A percentile compares a stretch with the other conserved stretches of the same genome.
These are phyloP conservation scores for Brachyrhaphis roseni DNA, from an alignment of 2,797 vertebrate genomes.

Conservation along the genomic window DNA sequence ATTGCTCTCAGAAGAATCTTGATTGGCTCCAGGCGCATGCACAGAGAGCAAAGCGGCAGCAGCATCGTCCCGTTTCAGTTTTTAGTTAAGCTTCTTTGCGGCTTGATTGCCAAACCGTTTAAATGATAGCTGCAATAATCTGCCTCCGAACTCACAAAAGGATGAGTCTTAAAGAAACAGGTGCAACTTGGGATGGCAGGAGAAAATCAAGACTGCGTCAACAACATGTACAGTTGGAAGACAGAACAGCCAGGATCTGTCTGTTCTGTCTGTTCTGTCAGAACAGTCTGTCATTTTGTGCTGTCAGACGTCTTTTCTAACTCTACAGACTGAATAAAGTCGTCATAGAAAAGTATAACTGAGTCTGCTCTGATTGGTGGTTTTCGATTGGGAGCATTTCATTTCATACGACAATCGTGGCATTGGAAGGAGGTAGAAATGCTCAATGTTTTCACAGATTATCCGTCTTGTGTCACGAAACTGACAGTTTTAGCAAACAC, in stretches of 20 bases:
- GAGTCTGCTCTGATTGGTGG: not conserved
- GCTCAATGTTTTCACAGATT: no score
- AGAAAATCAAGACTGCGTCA: slow-evolving; percentile 12
- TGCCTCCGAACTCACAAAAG: slow-evolving; percentile 21
- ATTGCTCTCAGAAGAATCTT: not conserved
- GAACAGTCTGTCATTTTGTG: not conserved
- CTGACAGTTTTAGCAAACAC: not conserved
- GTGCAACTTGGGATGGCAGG: not conserved
- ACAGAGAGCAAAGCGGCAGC: no score
- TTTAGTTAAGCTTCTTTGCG: slow-evolving; percentile 51
- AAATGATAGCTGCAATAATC: slow-evolving; percentile 43
- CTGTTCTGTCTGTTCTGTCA: no score
- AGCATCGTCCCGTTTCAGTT: slow-evolving; percentile 6
- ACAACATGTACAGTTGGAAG: not conserved
- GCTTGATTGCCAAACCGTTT: slow-evolving; percentile 48
- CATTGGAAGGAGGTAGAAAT: no score
- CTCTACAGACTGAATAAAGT: not conserved
- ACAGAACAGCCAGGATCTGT: no score
- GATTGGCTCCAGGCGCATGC: not conserved
- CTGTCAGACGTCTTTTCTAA: not conserved
- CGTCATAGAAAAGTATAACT: not conserved
- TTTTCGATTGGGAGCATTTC: no score
- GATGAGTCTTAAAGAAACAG: slow-evolving; percentile 22
- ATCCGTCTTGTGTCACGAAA: no score
- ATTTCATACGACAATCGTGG: no score